phyloP scores from a whole-genome alignment of 2,888 invertebrate genomes.

The Plagiodera versicolora region DNA sequence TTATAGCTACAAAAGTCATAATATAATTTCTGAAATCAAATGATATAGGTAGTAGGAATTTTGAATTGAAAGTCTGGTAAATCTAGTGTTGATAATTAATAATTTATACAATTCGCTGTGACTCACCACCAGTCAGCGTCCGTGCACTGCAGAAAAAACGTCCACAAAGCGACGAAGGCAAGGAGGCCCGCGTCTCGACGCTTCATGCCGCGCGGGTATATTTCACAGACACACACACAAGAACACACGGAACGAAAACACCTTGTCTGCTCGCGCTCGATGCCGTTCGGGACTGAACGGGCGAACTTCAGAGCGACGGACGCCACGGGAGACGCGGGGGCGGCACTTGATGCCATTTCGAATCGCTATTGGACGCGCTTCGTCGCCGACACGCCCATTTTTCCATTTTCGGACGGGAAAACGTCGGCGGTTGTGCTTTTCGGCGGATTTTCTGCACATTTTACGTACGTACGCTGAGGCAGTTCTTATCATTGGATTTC shows the following conservation, averaged over 20 bases:
- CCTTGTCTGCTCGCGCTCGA: constrained; percentile 25
- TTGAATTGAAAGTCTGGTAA: too few relatives aligned
- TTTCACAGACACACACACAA: constrained; percentile 34
- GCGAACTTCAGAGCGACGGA: constrained; percentile 21
- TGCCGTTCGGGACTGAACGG: constrained; percentile 26
- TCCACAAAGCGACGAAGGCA: constrained; percentile 49
- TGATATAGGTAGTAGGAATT: too few relatives aligned
- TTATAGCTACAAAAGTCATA: too few relatives aligned
- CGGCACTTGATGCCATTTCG: too few relatives aligned
- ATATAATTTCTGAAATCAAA: too few relatives aligned
- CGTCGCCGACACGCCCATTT: constrained; percentile 37
- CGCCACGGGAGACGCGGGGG: constrained; percentile 19
- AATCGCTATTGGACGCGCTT: constrained; percentile 35
- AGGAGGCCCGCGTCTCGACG: constrained; percentile 50
- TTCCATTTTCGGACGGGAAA: constrained; percentile 26
- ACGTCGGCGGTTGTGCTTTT: constrained; percentile 27
- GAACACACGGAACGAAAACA: constrained; percentile 7
- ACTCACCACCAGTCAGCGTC: constrained; percentile 52
- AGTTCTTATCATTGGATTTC: too few relatives aligned
- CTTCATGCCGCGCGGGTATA: constrained; percentile 48
- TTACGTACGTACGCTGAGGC: too few relatives aligned
- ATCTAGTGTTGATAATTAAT: too few relatives aligned
- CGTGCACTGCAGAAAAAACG: constrained; percentile 46
- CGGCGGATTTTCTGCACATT: constrained; percentile 2
- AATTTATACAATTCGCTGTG: too few relatives aligned